Base-by-base conservation (phyloP, 1,140 invertebrate genomes). In the Dysdera silvatica region DNA sequence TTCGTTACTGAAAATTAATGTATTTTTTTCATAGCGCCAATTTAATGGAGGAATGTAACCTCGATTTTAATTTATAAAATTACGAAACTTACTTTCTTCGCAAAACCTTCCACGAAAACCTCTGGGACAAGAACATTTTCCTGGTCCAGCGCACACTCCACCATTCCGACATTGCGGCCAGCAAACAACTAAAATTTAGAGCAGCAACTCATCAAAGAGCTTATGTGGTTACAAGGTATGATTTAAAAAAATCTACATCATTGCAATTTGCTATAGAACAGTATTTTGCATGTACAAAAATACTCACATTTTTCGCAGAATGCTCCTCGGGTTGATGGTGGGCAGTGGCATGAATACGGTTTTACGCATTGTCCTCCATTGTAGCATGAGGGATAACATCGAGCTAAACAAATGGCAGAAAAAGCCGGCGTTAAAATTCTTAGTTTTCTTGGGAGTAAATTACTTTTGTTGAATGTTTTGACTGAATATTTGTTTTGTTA, bases 231-330 rank as follows among this genome's bases (percentile, higher is more conserved):
- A n/a, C n/a, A n/a, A n/a, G n/a, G n/a, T n/a, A n/a, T n/a, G n/a
- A n/a, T n/a, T n/a, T n/a, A n/a, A n/a, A n/a, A n/a, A n/a, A n/a
- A n/a, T n/a, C n/a, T n/a, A n/a, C n/a, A n/a, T n/a, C n/a, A n/a
- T n/a, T n/a, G n/a, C n/a, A n/a, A n/a, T n/a, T n/a, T n/a, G n/a
- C n/a, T n/a, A n/a, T n/a, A n/a, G n/a, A n/a, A n/a, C n/a, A n/a
- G n/a, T n/a, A n/a, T n/a, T n/a, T n/a, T n/a, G n/a, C n/a, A n/a
- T n/a, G n/a, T n/a, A n/a, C n/a, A n/a, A n/a, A n/a, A n/a, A 18
- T 55, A 47, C 59, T 37, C 31, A 62, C 60, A 29, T 48, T 62
- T 62, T 55, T 62, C 60, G 14, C 60, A 62, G 16, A 62, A 55
- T 8, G 49, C 35, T 35, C 60, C 60, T 40, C 23, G 47, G 4